Conservation (phyloP, 23 tunicate species). For the Clavelina lepadiformis region DNA sequence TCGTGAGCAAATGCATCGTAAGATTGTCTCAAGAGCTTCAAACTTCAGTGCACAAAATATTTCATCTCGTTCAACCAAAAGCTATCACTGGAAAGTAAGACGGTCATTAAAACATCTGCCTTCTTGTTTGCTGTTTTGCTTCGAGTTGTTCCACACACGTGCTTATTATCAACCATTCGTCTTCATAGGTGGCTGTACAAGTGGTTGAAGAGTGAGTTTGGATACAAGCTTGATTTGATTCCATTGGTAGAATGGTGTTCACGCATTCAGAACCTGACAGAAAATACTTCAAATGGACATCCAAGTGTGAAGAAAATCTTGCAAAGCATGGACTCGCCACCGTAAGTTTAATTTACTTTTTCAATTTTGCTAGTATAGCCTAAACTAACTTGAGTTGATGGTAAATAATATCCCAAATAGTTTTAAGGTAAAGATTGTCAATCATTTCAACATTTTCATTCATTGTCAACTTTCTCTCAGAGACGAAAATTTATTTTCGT, state of each 20-base stretch:
- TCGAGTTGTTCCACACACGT: not conserved
- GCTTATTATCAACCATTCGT: not conserved
- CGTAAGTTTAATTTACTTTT: conserved; percentile 19
- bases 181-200: conserved; percentile 36
- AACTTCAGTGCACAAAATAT: conserved; percentile 65
- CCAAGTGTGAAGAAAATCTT: conserved; percentile 45
- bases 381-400: not conserved
- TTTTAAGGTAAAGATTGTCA: too few species aligned
- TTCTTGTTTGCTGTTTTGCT: not conserved
- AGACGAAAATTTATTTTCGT: conserved; percentile 63
- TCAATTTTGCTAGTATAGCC: not conserved
- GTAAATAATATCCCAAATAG: not conserved
- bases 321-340: conserved; percentile 30
- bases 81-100: conserved; percentile 44
- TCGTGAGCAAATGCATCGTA: conserved; percentile 65
- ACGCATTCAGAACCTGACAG: conserved; percentile 9
- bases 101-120: not conserved
- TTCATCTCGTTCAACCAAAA: conserved; percentile 70
- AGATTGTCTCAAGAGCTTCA: conserved; percentile 46
- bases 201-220: conserved; percentile 26
- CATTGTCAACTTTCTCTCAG: conserved; percentile 23
- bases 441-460: too few species aligned
- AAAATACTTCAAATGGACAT: conserved; percentile 25
- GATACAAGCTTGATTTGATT: conserved; percentile 46
- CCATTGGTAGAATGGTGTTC: conserved; percentile 78